Percentiles rank a stretch among this genome's conserved stretches.
Conservation (phyloP, 53 echinoderm and acorn worm species). For the Luidia sarsii region DNA sequence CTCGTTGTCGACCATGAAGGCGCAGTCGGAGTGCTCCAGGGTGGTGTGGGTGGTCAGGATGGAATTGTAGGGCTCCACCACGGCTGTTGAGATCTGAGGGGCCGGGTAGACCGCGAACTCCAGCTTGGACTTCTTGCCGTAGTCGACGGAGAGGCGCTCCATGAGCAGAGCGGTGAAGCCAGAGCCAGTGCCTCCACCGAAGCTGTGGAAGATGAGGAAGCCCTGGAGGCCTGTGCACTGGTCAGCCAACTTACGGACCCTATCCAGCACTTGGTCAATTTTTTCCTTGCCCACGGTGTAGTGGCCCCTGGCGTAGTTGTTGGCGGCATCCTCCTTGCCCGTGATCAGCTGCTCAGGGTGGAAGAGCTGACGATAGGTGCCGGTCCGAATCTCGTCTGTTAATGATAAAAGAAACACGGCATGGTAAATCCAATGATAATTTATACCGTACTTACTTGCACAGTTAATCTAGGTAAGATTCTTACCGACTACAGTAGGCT, state of each 20-base stretch:
- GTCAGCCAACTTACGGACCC: constrained; percentile 70
- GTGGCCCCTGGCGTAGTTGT: constrained; percentile 73
- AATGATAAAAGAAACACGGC: background rate
- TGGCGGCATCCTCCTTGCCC: constrained; percentile 78
- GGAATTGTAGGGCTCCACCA: constrained; percentile 64
- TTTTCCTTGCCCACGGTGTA: constrained; percentile 67
- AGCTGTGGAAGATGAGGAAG: constrained; percentile 87
- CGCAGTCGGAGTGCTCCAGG: constrained; percentile 58
- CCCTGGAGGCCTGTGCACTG: constrained; percentile 91
- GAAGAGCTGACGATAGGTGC: constrained; percentile 46
- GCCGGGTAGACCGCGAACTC: constrained; percentile 70
- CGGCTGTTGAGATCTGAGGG: constrained; percentile 55
- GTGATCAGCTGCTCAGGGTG: constrained; percentile 68
- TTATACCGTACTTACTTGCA: too few relatives aligned
- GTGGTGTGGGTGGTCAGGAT: constrained; percentile 60
- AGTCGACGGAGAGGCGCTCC: constrained; percentile 73
- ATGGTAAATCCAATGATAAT: background rate
- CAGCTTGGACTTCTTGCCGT: constrained; percentile 88
- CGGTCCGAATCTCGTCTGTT: constrained; percentile 49
- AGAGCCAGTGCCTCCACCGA: constrained; percentile 91
- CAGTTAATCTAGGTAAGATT: too few relatives aligned
- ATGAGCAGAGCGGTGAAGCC: constrained; percentile 65
- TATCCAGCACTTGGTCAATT: constrained; percentile 61
- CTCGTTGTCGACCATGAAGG: constrained; percentile 80
- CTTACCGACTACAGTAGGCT: constrained; percentile 50